These are phyloP conservation scores for Cryptus viduatorius DNA, from an alignment of 2,888 invertebrate species.

Conservation along the genomic window DNA sequence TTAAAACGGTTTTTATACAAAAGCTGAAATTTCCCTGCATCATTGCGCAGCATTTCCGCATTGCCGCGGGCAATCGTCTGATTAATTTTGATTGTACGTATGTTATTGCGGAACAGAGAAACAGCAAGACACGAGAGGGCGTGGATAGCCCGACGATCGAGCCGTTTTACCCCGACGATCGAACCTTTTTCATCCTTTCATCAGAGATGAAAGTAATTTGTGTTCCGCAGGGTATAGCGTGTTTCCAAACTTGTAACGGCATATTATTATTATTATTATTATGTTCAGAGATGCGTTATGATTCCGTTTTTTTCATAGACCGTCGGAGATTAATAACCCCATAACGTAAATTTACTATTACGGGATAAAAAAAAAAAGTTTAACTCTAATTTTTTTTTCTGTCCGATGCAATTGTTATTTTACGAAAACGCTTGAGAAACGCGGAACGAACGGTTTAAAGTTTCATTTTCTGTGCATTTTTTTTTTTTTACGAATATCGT, in stretches of 20 bases:
- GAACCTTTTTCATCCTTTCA: neutral
- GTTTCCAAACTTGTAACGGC: neutral
- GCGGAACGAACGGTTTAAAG: no score
- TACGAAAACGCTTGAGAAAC: neutral
- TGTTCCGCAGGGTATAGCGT: conserved; percentile 1
- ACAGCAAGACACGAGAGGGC: neutral
- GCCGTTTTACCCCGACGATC: neutral
- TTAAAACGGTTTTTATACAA: neutral
- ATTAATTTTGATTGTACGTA: neutral
- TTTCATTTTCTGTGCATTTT: neutral
- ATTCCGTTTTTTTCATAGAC: neutral
- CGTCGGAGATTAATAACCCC: neutral
- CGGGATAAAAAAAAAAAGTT: no score
- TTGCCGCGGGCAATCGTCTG: neutral
- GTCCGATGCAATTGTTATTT: neutral
- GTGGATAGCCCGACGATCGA: neutral
- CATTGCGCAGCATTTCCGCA: neutral
- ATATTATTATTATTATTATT: conserved; percentile 49
- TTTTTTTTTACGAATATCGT: neutral
- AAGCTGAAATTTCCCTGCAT: neutral
- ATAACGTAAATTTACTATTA: neutral
- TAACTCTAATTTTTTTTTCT: no score
- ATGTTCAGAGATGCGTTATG: neutral
- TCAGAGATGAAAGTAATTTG: conserved; percentile 25
- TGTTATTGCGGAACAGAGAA: neutral